Evolutionary conservation across 2,888 invertebrate species (phyloP).

Genomic region (Nomada fabriciana): DNA sequence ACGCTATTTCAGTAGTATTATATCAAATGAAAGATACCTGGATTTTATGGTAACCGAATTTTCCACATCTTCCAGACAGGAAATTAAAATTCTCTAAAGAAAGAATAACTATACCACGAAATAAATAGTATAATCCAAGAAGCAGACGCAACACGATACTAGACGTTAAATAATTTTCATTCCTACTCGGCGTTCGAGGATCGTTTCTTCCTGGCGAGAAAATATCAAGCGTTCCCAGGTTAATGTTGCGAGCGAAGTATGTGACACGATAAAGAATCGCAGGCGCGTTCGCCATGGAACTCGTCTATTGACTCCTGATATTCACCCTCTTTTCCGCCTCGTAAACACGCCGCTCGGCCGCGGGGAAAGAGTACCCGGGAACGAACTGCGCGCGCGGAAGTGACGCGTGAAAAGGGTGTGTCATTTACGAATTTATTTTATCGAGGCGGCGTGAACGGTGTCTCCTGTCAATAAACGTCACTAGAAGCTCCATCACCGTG

Average conservation of each 20-base stretch:
- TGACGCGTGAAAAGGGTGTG: constrained; percentile 68
- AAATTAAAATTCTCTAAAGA: no score
- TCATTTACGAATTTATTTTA: constrained; percentile 70
- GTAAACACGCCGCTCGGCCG: constrained; percentile 60
- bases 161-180: constrained; percentile 12
- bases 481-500: constrained; percentile 34
- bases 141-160: constrained; percentile 1
- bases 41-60: no score
- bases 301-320: constrained; percentile 52
- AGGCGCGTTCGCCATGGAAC: constrained; percentile 27
- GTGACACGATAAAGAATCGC: constrained; percentile 46
- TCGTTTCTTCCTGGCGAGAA: constrained; percentile 16
- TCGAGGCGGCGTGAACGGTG: constrained; percentile 42
- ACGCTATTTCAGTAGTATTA: no score
- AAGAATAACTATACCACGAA: no score
- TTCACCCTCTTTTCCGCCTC: constrained; percentile 67
- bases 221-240: constrained; percentile 23
- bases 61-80: no score
- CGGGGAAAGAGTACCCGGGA: constrained; percentile 34
- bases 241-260: constrained; percentile 44
- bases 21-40: no score
- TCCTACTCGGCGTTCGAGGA: not conserved
- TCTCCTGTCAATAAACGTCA: constrained; percentile 26
- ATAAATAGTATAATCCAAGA: no score
- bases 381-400: constrained; percentile 55